Evolutionary conservation across 2,113 vertebrate genomes (phyloP).

Genomic region (Bujurquina vittata): DNA sequence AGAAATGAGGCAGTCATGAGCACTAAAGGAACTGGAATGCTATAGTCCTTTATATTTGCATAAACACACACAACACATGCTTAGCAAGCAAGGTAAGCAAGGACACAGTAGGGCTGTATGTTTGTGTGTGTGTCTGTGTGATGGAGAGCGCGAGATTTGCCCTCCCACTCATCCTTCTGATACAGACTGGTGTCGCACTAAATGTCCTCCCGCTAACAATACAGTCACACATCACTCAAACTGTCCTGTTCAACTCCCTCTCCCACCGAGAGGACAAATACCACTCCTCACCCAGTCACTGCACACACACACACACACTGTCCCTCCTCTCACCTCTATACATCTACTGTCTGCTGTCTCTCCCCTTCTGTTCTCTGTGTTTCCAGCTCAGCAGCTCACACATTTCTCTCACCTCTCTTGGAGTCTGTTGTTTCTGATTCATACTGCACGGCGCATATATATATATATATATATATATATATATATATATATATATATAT

Average conservation of each 20-base stretch:
- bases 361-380: constrained; percentile 35
- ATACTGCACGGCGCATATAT: not conserved
- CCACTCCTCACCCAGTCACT: not conserved
- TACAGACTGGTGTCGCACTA: constrained; percentile 62
- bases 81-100: constrained; percentile 26
- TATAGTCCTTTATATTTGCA: constrained; percentile 43
- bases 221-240: constrained; percentile 68
- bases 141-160: constrained; percentile 41
- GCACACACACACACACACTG: constrained; percentile 13
- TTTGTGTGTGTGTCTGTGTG: constrained; percentile 38
- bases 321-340: constrained; percentile 55
- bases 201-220: constrained; percentile 64
- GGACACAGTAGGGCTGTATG: constrained; percentile 51
- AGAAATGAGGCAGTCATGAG: constrained; percentile 40
- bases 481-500: not conserved
- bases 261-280: constrained; percentile 68
- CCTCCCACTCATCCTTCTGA: constrained; percentile 67
- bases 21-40: not conserved
- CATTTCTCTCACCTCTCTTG: constrained; percentile 28
- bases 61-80: constrained; percentile 13
- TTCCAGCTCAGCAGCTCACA: constrained; percentile 45
- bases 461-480: constrained; percentile 21
- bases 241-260: constrained; percentile 41
- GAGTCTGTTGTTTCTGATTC: constrained; percentile 31
- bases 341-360: constrained; percentile 33